Evolutionary conservation across 1,140 invertebrate genomes (phyloP).

Genomic region (Drosophila sp.): DNA sequence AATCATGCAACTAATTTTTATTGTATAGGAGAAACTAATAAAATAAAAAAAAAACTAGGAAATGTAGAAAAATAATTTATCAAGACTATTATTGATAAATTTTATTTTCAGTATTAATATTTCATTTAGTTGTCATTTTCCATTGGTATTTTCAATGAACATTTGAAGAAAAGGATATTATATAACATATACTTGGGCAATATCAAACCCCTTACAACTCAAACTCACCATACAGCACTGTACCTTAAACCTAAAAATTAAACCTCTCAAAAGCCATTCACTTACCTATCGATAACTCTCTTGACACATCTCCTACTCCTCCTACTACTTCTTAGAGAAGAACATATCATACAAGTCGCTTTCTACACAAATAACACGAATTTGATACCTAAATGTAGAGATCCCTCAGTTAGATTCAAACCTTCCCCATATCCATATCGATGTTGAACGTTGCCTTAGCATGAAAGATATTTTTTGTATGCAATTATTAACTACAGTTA

Average conservation of each 20-base stretch:
- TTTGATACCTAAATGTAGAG: constrained; percentile 16
- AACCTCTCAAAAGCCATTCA: neutral
- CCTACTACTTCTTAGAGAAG: neutral
- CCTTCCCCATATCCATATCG: constrained; percentile 82
- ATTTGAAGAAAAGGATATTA: no score
- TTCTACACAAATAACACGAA: constrained; percentile 35
- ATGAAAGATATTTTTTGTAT: constrained; percentile 71
- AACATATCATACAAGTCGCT: constrained; percentile 8
- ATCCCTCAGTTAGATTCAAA: constrained; percentile 40
- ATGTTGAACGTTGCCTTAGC: constrained; percentile 83
- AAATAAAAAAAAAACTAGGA: no score
- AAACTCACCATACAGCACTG: neutral
- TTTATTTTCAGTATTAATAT: no score
- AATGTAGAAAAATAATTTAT: no score
- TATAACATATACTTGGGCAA: no score
- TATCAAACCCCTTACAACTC: neutral
- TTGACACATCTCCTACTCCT: neutral
- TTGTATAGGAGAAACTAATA: no score
- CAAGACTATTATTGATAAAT: no score
- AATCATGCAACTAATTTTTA: no score
- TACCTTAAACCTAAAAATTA: neutral
- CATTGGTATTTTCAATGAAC: no score
- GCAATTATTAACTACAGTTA: constrained; percentile 41
- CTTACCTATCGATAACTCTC: no score
- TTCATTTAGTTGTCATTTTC: no score